These are phyloP conservation scores for human (Homo sapiens) DNA, from an alignment of 2,113 vertebrate genomes.

Conservation along the genomic window GRCh38 chr16:69647001-69647500, in stretches of 20 bases:
- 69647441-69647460: conserved; percentile 98
- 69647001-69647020: conserved; percentile 97
- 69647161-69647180: conserved; percentile 92
- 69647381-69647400: conserved; percentile 96
- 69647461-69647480: conserved; percentile 89
- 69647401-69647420: conserved; percentile 99
- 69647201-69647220: conserved; percentile 86
- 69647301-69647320: conserved; percentile 94
- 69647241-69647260: conserved; percentile 96
- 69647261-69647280: conserved; percentile 98
- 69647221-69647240: conserved; percentile 93
- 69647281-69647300: conserved; percentile 97
- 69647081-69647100: conserved; percentile 96
- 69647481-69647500: conserved; percentile 96
- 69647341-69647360: conserved; percentile 99
- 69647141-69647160: conserved; percentile 91
- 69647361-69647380: conserved; percentile 99
- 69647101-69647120: conserved; percentile 94
- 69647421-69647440: conserved; percentile 98
- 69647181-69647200: conserved; percentile 92
- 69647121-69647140: conserved; percentile 93
- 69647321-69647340: conserved; percentile 96
- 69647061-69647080: conserved; percentile 99
- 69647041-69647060: conserved; percentile 97
- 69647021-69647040: conserved; percentile 98